phyloP scores from a whole-genome alignment of 1,140 invertebrate genomes.

The Drosophila orosa region DNA sequence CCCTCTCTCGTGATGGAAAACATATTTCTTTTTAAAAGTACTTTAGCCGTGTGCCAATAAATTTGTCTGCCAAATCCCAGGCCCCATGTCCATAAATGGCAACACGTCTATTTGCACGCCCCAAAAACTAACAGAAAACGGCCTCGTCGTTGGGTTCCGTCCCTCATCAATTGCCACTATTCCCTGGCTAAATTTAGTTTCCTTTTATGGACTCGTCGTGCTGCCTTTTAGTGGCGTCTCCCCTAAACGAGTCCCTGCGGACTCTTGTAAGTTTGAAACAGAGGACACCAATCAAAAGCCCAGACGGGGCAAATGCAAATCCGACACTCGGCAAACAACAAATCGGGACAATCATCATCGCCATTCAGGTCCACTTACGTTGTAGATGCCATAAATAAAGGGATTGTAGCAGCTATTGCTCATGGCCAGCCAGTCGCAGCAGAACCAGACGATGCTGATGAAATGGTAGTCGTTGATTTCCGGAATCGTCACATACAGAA shows the following conservation, averaged over 20 bases:
- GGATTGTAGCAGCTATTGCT: constrained; percentile 94
- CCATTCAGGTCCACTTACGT: constrained; percentile 87
- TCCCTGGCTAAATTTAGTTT: constrained; percentile 29
- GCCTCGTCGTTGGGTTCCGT: constrained; percentile 1
- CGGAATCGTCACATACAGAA: constrained; percentile 89
- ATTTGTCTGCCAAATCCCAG: constrained; percentile 4
- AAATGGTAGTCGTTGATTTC: constrained; percentile 90
- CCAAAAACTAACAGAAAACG: constrained; percentile 9
- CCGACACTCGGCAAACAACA: constrained; percentile 22
- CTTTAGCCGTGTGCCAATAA: neutral
- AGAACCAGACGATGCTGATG: constrained; percentile 92
- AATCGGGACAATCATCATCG: constrained; percentile 16
- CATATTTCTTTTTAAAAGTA: neutral
- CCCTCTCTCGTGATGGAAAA: too few relatives aligned
- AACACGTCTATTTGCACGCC: neutral
- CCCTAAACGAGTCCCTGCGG: constrained; percentile 28
- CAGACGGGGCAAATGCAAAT: constrained; percentile 42
- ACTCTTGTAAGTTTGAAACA: neutral
- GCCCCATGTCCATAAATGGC: neutral
- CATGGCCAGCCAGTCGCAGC: constrained; percentile 94
- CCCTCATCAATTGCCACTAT: constrained; percentile 29
- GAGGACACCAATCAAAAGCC: constrained; percentile 25
- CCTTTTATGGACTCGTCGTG: constrained; percentile 8
- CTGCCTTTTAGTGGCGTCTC: constrained; percentile 11
- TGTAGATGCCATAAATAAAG: constrained; percentile 94